phyloP scores from a whole-genome alignment of 37 sponge, comb jelly and placozoan genomes.

The Axinella damicornis region DNA sequence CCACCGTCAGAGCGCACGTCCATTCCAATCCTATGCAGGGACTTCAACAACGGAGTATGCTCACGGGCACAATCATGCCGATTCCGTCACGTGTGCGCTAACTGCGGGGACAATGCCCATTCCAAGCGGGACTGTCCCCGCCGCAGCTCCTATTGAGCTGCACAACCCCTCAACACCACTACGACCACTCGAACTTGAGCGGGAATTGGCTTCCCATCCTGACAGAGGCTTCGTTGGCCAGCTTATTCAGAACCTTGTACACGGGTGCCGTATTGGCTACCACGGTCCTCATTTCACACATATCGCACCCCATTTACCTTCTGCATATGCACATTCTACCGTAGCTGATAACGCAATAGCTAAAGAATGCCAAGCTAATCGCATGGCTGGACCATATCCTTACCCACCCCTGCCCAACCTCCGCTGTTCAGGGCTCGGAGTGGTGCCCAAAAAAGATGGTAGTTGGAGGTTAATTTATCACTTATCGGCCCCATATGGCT shows the following conservation, averaged over 20 bases:
- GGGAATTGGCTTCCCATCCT: conserved; percentile 32
- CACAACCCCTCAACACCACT: conserved; percentile 10
- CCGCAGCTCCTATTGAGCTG: neutral
- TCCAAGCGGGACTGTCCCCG: too few relatives aligned
- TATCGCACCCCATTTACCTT: conserved; percentile 7
- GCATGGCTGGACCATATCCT: conserved; percentile 33
- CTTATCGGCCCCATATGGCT: conserved; percentile 52
- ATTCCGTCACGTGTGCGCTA: too few relatives aligned
- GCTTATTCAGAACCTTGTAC: neutral
- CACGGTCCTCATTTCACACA: conserved; percentile 11
- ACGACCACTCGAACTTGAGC: conserved; percentile 27
- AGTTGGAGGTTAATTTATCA: conserved; percentile 54
- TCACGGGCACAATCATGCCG: too few relatives aligned
- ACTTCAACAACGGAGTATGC: too few relatives aligned
- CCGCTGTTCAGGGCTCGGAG: conserved; percentile 32
- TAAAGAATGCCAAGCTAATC: conserved; percentile 22
- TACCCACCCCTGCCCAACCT: conserved; percentile 22
- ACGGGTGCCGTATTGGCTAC: conserved; percentile 35
- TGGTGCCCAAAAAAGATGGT: conserved; percentile 52
- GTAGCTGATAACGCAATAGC: conserved; percentile 7
- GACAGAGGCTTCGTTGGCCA: conserved; percentile 1
- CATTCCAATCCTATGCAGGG: too few relatives aligned
- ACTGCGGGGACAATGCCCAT: too few relatives aligned
- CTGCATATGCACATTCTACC: conserved; percentile 30
- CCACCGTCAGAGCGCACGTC: too few relatives aligned